phyloP scores from a whole-genome alignment of 2,888 invertebrate genomes.

The Seira sanloemensis region DNA sequence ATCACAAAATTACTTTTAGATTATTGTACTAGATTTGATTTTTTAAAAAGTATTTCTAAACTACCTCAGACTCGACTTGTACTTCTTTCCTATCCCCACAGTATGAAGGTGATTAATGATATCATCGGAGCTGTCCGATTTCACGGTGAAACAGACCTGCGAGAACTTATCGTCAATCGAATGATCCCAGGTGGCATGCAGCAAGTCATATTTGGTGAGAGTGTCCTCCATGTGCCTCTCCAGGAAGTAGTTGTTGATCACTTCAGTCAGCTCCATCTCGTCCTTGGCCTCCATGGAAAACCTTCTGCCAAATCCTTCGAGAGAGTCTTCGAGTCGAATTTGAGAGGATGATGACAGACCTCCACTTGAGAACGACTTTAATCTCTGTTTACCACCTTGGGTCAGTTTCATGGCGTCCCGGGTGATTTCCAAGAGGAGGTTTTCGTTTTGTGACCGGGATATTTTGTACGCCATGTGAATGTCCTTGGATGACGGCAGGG shows the following conservation, averaged over 20 bases:
- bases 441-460: not conserved
- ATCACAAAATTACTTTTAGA: no score
- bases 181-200: slow-evolving; percentile 51
- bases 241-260: slow-evolving; percentile 48
- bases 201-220: slow-evolving; percentile 54
- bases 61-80: slow-evolving; percentile 62
- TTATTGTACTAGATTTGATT: no score
- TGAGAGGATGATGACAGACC: no score
- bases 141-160: slow-evolving; percentile 61
- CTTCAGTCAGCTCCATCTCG: slow-evolving; percentile 17
- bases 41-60: no score
- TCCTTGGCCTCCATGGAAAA: no score
- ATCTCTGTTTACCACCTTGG: slow-evolving; percentile 31
- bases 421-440: slow-evolving; percentile 10
- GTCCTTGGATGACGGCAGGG: slow-evolving; percentile 18
- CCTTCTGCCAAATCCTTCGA: no score
- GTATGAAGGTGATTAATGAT: slow-evolving; percentile 65
- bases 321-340: no score
- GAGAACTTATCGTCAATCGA: slow-evolving; percentile 59
- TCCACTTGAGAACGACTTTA: no score
- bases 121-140: slow-evolving; percentile 37
- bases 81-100: slow-evolving; percentile 67
- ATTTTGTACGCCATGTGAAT: not conserved
- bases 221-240: slow-evolving; percentile 67
- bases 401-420: slow-evolving; percentile 29